Evolutionary conservation across 2,888 invertebrate genomes (phyloP), one percentile per base, ranked within the genome.

Genomic region (Lysandra bellargus): DNA sequence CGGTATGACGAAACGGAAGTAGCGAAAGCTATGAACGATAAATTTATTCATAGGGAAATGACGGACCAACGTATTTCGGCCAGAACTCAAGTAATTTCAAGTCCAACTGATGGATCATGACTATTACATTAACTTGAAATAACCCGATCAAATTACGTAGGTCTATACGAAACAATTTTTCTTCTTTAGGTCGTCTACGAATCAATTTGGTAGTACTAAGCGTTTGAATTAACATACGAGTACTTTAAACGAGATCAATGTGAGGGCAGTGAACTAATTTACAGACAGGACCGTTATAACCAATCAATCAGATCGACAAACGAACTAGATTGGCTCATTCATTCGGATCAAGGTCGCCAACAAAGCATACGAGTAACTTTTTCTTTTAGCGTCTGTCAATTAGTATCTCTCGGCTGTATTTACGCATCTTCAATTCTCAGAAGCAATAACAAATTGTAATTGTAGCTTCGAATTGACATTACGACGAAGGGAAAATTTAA

Each of bases 231-330:
- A 37, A 69, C 69, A 37, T 69, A 37, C 69, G 14, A 69, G 23
- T 69, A 69, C 69, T 69, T 69, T 69, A 69, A 69, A 69, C 17
- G 69, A 69, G 69, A 69, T 69, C 69, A 69, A 69, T 69, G 69
- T 69, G 37, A 69, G 69, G 69, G 69, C 69, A 69, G 33, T 37
- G 69, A 69, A 69, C 33, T 69, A 37, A 69, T 69, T 69, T 12
- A 37, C 9, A 33, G 69, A 69, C 69, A 37, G 5, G 69, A 69
- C 69, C 69, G 69, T 69, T 69, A 69, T 69, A 69, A 69, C 69
- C 37, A 69, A 69, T 69, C 69, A 69, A 69, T 69, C 69, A 69
- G 69, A 69, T 69, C 69, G 69, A 69, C 33, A 69, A 69, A 69
- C 69, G 69, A 69, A 37, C 69, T 33, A 69, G 69, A 69, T 69